A percentile compares a stretch with the other conserved stretches of the same genome.
These are phyloP conservation scores for Anguilla marmorata DNA, from an alignment of 2,797 vertebrate genomes.

Conservation along the genomic window DNA sequence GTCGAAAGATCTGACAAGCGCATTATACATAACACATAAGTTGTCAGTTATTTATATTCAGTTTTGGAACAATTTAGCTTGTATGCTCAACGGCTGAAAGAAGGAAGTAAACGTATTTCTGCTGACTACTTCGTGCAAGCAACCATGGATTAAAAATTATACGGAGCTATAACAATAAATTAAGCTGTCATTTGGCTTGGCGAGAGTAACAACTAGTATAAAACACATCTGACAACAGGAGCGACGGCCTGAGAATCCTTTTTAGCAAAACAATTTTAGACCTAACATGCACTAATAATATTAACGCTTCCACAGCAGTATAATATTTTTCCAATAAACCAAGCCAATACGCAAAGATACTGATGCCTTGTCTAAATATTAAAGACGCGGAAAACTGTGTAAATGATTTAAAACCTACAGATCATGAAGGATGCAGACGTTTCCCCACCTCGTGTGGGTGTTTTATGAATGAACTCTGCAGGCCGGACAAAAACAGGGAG, in stretches of 20 bases:
- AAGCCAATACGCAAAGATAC: neutral
- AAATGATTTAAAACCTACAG: too few species aligned
- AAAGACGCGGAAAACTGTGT: neutral
- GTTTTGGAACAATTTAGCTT: neutral
- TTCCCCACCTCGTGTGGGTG: neutral
- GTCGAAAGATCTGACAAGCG: neutral
- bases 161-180: neutral
- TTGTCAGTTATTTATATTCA: neutral
- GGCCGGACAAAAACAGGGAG: constrained; percentile 25
- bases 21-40: neutral
- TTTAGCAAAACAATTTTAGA: too few species aligned
- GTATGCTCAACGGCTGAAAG: neutral
- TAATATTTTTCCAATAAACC: neutral
- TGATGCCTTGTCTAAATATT: neutral
- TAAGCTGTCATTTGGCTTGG: neutral
- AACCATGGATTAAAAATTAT: neutral
- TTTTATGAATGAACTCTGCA: constrained; percentile 32
- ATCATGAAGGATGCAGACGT: neutral
- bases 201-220: neutral
- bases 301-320: neutral
- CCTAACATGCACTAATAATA: neutral
- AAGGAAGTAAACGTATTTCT: neutral
- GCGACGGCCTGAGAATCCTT: too few species aligned
- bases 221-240: neutral
- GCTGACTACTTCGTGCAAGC: neutral